Evolutionary conservation across 2,113 vertebrate species (phyloP), one percentile per base, ranked within the genome.

Genomic region (Odontophorus gujanensis): DNA sequence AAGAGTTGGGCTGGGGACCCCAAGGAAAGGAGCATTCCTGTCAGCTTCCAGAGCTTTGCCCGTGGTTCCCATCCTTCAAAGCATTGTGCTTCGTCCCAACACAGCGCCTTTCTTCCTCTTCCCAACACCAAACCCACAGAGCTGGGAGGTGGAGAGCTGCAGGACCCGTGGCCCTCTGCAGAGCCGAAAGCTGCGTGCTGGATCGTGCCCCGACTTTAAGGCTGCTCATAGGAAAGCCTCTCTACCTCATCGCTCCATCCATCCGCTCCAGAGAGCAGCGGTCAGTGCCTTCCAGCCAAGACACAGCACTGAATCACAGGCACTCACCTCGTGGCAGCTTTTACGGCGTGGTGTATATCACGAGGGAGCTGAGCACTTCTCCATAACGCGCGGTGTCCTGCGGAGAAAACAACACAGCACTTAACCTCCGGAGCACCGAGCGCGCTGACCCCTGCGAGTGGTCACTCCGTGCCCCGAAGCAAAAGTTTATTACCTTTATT

Each of bases 401-500:
- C 43, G 87, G n/a, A 75, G 61, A 63, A 59, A 81, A 69, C 58
- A 59, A 81, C 36, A 40, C 8, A 0, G 2, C 50, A 5, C 40
- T 93, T 73, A 77, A 94, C 87, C 87, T 89, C 40, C 13, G 11
- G 75, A 22, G 75, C 58, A 0, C 32, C 11, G 72, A 72, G 48
- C 0, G 1, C 25, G 30, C 79, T 94, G 92, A 96, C 90, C 94
- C 74, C 88, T 75, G 57, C 38, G 3, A 69, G 45, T 92, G 81
- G 82, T 87, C 87, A 87, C 74, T 91, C 62, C 13, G 13, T 90
- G 84, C 87, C 82, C 79, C 26, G 87, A 11, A 92, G 92, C 88
- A n/a, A 25, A 68, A 66, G 59, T 77, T 90, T 90, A 92, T 88
- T 92, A 34, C 59, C 53, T 85, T 93, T 73, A 85, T 96, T 88